Evolutionary conservation across 2,888 invertebrate genomes (phyloP), one percentile per base, ranked within the genome.

Genomic region (Allolobophora icterica): DNA sequence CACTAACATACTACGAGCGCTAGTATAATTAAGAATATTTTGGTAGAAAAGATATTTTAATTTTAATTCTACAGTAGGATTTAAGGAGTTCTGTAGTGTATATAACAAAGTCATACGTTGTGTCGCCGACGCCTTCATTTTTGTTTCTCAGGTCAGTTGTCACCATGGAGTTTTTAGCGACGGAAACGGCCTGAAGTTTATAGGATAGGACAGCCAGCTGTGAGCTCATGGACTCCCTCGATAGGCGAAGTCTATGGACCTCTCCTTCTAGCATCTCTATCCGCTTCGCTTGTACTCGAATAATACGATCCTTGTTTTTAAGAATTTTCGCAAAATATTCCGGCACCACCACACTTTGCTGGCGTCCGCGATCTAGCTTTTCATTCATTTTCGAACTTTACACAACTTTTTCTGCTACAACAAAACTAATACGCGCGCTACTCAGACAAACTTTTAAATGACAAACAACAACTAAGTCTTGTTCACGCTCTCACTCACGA

Each of bases 171-270:
- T n/a, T 71, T 71, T n/a, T 30, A 71, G 71, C 71, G 87, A 35
- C 90, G 35, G 83, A 84, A 17, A 89, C 90, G 35, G 91, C 89
- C 89, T 92, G 92, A n/a, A 92, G 91, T 90, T 92, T 92, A 91
- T 91, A 92, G 71, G 92, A 90, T 58, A 92, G 89, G 83, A 92
- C 71, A 58, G 92, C 92, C 58, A 92, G 91, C 90, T 92, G 92
- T 83, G 92, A 92, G 84, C 91, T 92, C 84, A 92, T 40, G 71
- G 91, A 87, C 40, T 92, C 92, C 45, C 93, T 87, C 83, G 91
- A 91, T 89, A 92, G 91, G 35, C 92, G 90, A 34, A 92, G 89
- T 84, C 91, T 91, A 45, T 91, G 91, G 34, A 92, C 89, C 83
- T 92, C 92, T 42, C 90, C 40, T 90, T 92, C 92, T 30, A 92